A percentile compares a stretch with the other conserved stretches of the same genome.
Conservation (phyloP, 64 coral and sea anemone species). For the Montipora cactus region DNA sequence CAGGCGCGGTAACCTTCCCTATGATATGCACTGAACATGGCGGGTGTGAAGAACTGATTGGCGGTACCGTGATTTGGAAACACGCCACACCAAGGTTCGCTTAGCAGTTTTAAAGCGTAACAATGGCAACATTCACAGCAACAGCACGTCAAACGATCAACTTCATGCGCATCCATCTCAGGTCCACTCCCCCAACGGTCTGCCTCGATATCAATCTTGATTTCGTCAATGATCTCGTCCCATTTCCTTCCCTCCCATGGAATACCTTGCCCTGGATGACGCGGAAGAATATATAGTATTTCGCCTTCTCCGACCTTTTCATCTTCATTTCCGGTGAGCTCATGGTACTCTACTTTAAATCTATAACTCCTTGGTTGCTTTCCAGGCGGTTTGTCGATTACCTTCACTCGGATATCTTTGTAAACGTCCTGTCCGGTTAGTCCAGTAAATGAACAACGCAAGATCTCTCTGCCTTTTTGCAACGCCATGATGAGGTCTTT, state of each 20-base stretch:
- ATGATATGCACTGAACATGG: conserved; percentile 75
- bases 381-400: conserved; percentile 24
- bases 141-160: conserved; percentile 73
- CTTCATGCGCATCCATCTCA: conserved; percentile 61
- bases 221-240: conserved; percentile 44
- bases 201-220: conserved; percentile 56
- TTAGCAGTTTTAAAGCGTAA: conserved; percentile 24
- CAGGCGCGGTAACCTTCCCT: conserved; percentile 83
- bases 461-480: conserved; percentile 53
- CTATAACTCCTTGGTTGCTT: conserved; percentile 73
- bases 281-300: conserved; percentile 78
- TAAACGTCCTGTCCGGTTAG: conserved; percentile 59
- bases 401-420: conserved; percentile 49
- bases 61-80: conserved; percentile 80
- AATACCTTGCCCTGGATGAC: conserved; percentile 19
- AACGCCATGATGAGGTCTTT: conserved; percentile 49
- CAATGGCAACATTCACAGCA: conserved; percentile 83
- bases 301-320: conserved; percentile 67
- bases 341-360: conserved; percentile 85
- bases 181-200: conserved; percentile 81
- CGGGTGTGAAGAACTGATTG: conserved; percentile 76
- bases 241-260: conserved; percentile 27
- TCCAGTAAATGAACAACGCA: conserved; percentile 75
- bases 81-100: conserved; percentile 28
- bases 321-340: conserved; percentile 26